A percentile compares a stretch with the other conserved stretches of the same genome.
Conservation (phyloP, 1,140 invertebrate genomes). For the Drosophila neocordata region DNA sequence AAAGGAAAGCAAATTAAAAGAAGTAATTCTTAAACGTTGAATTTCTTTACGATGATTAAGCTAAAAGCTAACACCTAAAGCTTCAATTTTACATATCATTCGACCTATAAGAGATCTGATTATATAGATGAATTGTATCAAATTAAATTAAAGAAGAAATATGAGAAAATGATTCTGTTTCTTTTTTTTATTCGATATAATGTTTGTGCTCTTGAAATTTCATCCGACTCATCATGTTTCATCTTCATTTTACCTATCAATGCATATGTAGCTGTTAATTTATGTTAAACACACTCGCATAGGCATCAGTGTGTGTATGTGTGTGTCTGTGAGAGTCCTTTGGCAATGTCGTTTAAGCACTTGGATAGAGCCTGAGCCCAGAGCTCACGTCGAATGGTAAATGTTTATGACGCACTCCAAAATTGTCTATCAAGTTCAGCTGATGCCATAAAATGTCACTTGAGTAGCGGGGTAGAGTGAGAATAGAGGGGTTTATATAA, state of each 20-base stretch:
- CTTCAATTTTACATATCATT: too few species aligned
- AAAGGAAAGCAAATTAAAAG: too few species aligned
- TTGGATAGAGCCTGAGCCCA: constrained; percentile 2
- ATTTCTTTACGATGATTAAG: too few species aligned
- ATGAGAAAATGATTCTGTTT: background rate
- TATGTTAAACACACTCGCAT: constrained; percentile 34
- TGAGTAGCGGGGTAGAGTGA: background rate
- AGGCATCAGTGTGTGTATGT: constrained; percentile 18
- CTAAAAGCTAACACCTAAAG: too few species aligned
- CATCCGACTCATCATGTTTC: background rate
- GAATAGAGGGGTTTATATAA: background rate
- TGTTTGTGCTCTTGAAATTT: background rate
- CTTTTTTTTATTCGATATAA: background rate
- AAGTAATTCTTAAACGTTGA: too few species aligned
- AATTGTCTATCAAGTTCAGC: constrained; percentile 79
- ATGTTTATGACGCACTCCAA: constrained; percentile 78
- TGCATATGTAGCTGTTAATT: constrained; percentile 52
- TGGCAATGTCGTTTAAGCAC: constrained; percentile 7
- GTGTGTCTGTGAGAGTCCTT: background rate
- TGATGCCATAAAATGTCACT: constrained; percentile 76
- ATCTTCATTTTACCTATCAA: constrained; percentile 13
- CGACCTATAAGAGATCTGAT: too few species aligned
- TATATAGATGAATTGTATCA: too few species aligned
- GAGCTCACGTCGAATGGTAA: constrained; percentile 73
- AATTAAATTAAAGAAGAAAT: background rate